Conservation (phyloP, 2,113 vertebrate species). For the Trinectes maculatus region DNA sequence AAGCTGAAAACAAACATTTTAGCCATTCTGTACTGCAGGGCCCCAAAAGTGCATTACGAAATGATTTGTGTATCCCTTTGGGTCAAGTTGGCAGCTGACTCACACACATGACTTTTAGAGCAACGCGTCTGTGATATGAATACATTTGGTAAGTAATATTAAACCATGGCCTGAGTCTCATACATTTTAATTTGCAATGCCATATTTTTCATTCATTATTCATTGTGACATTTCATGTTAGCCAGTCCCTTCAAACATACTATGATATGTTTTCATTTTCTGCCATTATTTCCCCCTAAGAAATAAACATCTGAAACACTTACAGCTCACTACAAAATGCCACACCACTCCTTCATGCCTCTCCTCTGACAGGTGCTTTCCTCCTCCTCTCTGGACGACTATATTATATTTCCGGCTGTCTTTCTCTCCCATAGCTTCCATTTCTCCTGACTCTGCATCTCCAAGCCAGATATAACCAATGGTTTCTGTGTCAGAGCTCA, state of each 20-base stretch:
- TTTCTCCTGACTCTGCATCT: conserved; percentile 60
- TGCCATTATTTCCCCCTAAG: neutral
- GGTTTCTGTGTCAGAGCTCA: conserved; percentile 35
- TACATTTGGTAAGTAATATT: conserved; percentile 1
- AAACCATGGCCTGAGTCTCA: neutral
- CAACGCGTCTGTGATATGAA: neutral
- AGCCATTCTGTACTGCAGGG: too few species aligned
- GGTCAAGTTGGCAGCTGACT: neutral
- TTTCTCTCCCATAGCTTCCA: conserved; percentile 22
- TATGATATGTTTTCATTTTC: neutral
- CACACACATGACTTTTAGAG: neutral
- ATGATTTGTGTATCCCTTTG: too few species aligned
- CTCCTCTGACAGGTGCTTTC: conserved; percentile 1
- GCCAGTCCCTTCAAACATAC: neutral
- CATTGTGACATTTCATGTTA: neutral
- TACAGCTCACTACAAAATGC: conserved; percentile 8
- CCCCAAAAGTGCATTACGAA: too few species aligned
- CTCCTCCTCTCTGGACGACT: conserved; percentile 11
- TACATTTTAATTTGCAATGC: too few species aligned
- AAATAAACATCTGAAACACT: neutral
- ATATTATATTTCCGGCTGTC: conserved; percentile 19
- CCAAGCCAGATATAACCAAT: conserved; percentile 50
- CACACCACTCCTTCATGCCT: neutral
- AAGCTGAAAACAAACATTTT: neutral
- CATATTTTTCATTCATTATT: too few species aligned